Conservation (phyloP, 1,140 invertebrate species). For the Episyrphus balteatus region DNA sequence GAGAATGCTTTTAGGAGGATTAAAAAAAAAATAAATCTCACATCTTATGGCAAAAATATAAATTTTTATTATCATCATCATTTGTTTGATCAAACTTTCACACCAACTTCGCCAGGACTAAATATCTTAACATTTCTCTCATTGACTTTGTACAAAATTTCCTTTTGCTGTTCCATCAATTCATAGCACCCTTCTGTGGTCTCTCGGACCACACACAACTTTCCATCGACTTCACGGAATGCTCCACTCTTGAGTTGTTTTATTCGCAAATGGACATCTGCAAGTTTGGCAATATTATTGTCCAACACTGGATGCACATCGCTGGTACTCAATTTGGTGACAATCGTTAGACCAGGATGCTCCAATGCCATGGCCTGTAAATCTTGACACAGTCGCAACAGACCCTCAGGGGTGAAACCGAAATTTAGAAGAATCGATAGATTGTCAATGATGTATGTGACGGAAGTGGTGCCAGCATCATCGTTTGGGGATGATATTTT, state of each 20-base stretch:
- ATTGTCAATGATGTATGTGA: slow-evolving; percentile 58
- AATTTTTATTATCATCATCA: neutral
- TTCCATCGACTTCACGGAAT: slow-evolving; percentile 56
- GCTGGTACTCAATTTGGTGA: slow-evolving; percentile 41
- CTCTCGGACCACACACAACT: slow-evolving; percentile 43
- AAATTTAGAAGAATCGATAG: slow-evolving; percentile 56
- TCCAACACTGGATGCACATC: slow-evolving; percentile 42
- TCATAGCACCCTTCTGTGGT: slow-evolving; percentile 32
- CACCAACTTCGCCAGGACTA: slow-evolving; percentile 44
- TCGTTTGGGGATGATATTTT: slow-evolving; percentile 9
- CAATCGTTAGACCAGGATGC: slow-evolving; percentile 36
- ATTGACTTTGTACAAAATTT: slow-evolving; percentile 54
- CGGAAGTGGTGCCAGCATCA: slow-evolving; percentile 28
- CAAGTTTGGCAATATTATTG: slow-evolving; percentile 47
- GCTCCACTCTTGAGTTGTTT: slow-evolving; percentile 51
- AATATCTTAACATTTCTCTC: slow-evolving; percentile 60
- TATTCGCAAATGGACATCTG: slow-evolving; percentile 50
- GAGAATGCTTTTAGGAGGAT: too few species aligned
- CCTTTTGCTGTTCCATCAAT: slow-evolving; percentile 23
- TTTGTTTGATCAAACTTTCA: slow-evolving; percentile 10
- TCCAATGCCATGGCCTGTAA: slow-evolving; percentile 35
- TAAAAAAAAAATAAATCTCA: neutral
- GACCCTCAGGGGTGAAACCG: slow-evolving; percentile 31
- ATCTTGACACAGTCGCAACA: slow-evolving; percentile 31
- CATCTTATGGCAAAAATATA: too few species aligned